Evolutionary conservation across 2,113 vertebrate species (phyloP).

Genomic region (Nyctibius bracteatus): DNA sequence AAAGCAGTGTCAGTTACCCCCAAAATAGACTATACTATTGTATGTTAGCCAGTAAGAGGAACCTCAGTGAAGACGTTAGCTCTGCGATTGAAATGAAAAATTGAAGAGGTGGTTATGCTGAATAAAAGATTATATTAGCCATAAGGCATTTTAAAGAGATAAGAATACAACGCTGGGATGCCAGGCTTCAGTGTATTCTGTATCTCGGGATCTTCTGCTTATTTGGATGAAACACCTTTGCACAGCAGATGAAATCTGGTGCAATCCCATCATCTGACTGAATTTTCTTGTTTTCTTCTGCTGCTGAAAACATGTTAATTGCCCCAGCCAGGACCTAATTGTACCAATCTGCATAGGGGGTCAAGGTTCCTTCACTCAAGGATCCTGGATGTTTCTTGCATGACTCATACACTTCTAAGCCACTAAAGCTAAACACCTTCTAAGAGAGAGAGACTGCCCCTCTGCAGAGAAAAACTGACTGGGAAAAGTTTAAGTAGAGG

Average conservation of each 20-base stretch:
- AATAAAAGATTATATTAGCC: constrained; percentile 4
- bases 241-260: constrained; percentile 40
- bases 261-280: constrained; percentile 52
- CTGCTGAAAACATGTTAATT: constrained; percentile 4
- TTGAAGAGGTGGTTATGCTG: neutral
- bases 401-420: constrained; percentile 30
- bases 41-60: neutral
- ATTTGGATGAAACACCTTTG: constrained; percentile 38
- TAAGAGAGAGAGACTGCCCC: neutral
- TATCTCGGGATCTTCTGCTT: neutral
- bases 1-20: neutral
- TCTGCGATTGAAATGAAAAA: constrained; percentile 26
- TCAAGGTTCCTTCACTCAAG: constrained; percentile 35
- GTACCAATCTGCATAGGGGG: neutral
- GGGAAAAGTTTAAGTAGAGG: neutral
- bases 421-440: neutral
- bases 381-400: constrained; percentile 41
- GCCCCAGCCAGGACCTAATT: neutral
- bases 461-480: neutral
- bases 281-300: constrained; percentile 23
- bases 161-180: neutral
- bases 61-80: neutral
- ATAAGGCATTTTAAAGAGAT: neutral
- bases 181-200: neutral
- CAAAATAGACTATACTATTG: neutral